Conservation (phyloP, 2,888 invertebrate species). For the Clanis bilineata region DNA sequence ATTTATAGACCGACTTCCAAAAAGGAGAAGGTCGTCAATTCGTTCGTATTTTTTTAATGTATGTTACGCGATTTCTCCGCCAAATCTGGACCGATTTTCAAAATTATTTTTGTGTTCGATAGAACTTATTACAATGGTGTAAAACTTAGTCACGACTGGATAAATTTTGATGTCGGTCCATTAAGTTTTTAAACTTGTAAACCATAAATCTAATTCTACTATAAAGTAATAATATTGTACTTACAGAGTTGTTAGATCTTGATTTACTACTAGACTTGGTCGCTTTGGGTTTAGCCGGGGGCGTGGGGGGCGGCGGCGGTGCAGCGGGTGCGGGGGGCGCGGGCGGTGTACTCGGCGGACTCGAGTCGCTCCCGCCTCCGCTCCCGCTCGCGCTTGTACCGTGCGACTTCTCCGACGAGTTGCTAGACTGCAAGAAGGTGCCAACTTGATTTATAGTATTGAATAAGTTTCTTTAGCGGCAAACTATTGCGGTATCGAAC, state of each 20-base stretch:
- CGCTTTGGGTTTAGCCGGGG: constrained; percentile 53
- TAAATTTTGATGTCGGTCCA: no score
- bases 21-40: no score
- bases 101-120: no score
- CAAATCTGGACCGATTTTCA: no score
- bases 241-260: constrained; percentile 5
- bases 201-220: background rate
- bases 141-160: no score
- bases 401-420: constrained; percentile 58
- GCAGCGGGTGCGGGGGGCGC: constrained; percentile 49
- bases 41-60: no score
- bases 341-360: constrained; percentile 73
- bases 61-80: no score
- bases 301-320: constrained; percentile 68
- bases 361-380: constrained; percentile 58
- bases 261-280: constrained; percentile 39
- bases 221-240: background rate
- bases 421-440: constrained; percentile 59
- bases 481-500: constrained; percentile 35
- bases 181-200: no score
- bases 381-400: constrained; percentile 46
- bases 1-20: no score
- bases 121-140: no score
- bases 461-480: constrained; percentile 35
- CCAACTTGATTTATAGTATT: constrained; percentile 35